These are phyloP conservation scores for Actinia tenebrosa DNA, from an alignment of 64 coral and sea anemone genomes.

Conservation along the genomic window DNA sequence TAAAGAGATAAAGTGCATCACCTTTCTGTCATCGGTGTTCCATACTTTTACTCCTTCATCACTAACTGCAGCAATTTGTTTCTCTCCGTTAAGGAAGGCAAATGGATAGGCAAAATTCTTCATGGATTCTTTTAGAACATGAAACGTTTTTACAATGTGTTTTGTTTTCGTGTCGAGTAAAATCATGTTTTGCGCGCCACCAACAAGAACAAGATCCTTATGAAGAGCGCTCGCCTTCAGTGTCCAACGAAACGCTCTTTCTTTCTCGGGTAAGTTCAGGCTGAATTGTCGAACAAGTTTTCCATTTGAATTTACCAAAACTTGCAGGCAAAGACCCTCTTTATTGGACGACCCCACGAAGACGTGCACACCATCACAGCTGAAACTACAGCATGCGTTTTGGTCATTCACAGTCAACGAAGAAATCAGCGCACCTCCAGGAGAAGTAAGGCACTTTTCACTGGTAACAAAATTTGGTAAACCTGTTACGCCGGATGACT, in stretches of 20 bases:
- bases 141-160: constrained; percentile 49
- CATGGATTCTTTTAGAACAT: constrained; percentile 31
- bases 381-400: constrained; percentile 60
- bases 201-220: constrained; percentile 43
- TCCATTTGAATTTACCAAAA: constrained; percentile 55
- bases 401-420: constrained; percentile 52
- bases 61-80: constrained; percentile 59
- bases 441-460: constrained; percentile 77
- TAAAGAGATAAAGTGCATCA: constrained; percentile 48
- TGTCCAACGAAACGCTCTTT: constrained; percentile 42
- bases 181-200: constrained; percentile 50
- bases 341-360: constrained; percentile 30
- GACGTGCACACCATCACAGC: constrained; percentile 67
- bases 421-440: constrained; percentile 73
- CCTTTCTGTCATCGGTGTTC: constrained; percentile 30
- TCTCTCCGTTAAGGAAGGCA: constrained; percentile 62
- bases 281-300: constrained; percentile 68
- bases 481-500: constrained; percentile 16
- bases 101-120: constrained; percentile 37
- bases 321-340: constrained; percentile 44
- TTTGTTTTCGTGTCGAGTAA: constrained; percentile 68
- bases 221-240: constrained; percentile 47
- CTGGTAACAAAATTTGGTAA: constrained; percentile 75
- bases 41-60: constrained; percentile 56
- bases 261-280: constrained; percentile 30